Evolutionary conservation across 2,797 vertebrate genomes (phyloP).

Genomic region (Sebastes kiyomatsui): DNA sequence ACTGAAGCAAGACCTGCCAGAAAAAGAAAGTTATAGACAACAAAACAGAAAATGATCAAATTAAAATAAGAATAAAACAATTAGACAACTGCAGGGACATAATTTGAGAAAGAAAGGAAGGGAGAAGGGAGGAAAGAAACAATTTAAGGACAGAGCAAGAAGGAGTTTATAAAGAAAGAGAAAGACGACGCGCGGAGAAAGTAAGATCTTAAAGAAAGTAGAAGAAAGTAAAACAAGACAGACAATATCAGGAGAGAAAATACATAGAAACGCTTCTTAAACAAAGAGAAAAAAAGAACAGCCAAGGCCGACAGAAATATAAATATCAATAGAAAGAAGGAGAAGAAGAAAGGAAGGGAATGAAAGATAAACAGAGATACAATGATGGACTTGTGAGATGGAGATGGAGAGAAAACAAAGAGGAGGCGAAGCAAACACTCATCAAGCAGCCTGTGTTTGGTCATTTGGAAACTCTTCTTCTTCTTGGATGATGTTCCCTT

Average conservation of each 20-base stretch:
- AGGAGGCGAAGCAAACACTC: conserved; percentile 64
- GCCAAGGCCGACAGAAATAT: conserved; percentile 52
- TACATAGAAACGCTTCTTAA: conserved; percentile 23
- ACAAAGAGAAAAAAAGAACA: conserved; percentile 10
- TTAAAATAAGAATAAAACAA: neutral
- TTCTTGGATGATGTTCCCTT: conserved; percentile 66
- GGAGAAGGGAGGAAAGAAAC: neutral
- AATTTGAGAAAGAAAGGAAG: neutral
- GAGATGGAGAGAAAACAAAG: conserved; percentile 62
- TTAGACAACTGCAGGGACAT: neutral
- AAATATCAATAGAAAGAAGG: conserved; percentile 44
- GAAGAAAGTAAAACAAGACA: conserved; percentile 40
- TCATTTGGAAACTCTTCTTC: conserved; percentile 69
- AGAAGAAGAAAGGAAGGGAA: conserved; percentile 30
- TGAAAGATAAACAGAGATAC: conserved; percentile 62
- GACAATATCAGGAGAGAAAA: neutral
- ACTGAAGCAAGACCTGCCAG: neutral
- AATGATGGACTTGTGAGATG: conserved; percentile 49
- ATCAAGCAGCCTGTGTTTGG: conserved; percentile 72
- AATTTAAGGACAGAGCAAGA: neutral
- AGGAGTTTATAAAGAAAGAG: neutral
- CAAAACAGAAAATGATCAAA: neutral
- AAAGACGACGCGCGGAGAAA: conserved; percentile 19
- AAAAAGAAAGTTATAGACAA: neutral
- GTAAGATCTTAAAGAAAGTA: neutral